phyloP scores from a whole-genome alignment of 1,140 invertebrate genomes.

The Mamestra configurata region DNA sequence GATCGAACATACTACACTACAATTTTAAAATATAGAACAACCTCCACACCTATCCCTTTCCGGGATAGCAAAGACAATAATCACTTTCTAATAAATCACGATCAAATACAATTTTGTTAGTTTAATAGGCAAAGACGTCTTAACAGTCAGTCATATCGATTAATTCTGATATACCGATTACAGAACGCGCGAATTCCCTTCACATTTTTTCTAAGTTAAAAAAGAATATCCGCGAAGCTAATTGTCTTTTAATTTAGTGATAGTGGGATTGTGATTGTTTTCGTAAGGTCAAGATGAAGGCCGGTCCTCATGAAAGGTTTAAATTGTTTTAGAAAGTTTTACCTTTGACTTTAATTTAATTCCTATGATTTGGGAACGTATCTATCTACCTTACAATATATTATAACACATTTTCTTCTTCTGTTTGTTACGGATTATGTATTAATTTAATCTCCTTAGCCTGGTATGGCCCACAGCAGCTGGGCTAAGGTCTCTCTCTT shows the following conservation, averaged over 20 bases:
- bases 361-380: neutral
- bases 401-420: too few species aligned
- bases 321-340: constrained; percentile 3
- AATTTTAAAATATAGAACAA: constrained; percentile 12
- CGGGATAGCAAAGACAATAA: neutral
- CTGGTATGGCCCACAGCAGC: too few species aligned
- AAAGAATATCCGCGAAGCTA: constrained; percentile 32
- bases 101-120: constrained; percentile 26
- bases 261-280: constrained; percentile 26
- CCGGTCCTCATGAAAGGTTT: neutral
- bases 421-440: too few species aligned
- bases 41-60: neutral
- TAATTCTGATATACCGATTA: constrained; percentile 63
- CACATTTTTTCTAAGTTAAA: constrained; percentile 58
- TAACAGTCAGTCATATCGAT: constrained; percentile 66
- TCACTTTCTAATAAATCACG: constrained; percentile 38
- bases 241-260: constrained; percentile 50
- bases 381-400: too few species aligned
- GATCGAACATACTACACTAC: constrained; percentile 70
- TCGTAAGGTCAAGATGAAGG: constrained; percentile 48
- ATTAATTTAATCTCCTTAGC: too few species aligned
- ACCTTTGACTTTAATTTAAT: neutral
- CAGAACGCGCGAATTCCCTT: constrained; percentile 63
- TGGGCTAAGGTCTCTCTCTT: too few species aligned
- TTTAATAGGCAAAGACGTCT: constrained; percentile 63